Conservation (phyloP, 1,140 invertebrate species). For the Phymastichus coffea region DNA sequence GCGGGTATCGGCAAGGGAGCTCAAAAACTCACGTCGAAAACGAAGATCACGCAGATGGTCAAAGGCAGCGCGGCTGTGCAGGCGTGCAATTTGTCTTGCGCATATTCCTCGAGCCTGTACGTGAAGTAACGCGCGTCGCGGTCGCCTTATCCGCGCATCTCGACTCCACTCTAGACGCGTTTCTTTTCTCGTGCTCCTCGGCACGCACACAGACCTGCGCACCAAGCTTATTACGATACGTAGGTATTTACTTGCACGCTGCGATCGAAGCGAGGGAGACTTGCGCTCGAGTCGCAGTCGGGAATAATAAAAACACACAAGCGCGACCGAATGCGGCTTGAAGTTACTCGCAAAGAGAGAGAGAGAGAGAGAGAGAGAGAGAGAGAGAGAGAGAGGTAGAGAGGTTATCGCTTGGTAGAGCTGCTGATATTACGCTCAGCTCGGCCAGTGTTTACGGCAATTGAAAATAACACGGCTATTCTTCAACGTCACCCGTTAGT, state of each 20-base stretch:
- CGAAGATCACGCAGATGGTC: neutral
- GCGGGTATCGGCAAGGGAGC: neutral
- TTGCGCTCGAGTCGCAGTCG: neutral
- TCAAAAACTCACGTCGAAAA: conserved; percentile 8
- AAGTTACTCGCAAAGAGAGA: neutral
- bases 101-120: neutral
- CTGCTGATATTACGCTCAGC: neutral
- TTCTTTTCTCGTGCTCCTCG: neutral
- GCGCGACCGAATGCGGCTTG: neutral
- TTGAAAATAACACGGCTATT: conserved; percentile 14
- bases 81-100: neutral
- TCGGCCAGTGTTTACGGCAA: neutral
- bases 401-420: conserved; percentile 21
- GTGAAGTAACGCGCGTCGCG: neutral
- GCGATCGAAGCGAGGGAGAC: neutral
- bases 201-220: too few relatives aligned
- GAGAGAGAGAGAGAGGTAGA: too few relatives aligned
- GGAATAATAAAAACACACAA: conserved; percentile 23
- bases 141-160: conserved; percentile 1
- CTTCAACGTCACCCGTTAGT: neutral
- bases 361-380: too few relatives aligned
- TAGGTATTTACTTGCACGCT: too few relatives aligned
- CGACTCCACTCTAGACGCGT: neutral
- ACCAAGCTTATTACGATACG: too few relatives aligned
- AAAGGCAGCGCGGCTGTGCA: neutral